phyloP scores from a whole-genome alignment of 2,888 invertebrate species.

The Mythimna pallens region DNA sequence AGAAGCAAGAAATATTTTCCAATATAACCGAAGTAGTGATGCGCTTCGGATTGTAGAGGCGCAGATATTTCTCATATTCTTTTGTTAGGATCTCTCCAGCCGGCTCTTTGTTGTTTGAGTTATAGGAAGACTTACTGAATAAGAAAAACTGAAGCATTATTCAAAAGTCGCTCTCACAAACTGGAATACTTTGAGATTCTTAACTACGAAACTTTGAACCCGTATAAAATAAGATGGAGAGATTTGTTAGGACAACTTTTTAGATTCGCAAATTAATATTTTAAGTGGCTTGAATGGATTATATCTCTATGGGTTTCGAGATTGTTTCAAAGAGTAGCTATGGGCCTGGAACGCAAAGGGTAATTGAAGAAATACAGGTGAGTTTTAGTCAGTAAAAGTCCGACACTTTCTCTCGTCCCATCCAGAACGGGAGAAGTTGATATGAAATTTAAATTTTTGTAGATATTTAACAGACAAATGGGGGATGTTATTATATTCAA shows the following conservation, averaged over 20 bases:
- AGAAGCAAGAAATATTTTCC: constrained; percentile 84
- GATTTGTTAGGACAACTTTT: constrained; percentile 64
- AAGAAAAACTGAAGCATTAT: constrained; percentile 84
- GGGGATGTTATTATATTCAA: too few relatives aligned
- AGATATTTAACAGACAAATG: too few relatives aligned
- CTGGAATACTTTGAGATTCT: constrained; percentile 71
- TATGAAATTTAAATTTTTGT: too few relatives aligned
- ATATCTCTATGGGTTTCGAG: background rate
- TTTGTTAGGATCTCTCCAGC: constrained; percentile 84
- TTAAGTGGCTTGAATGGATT: constrained; percentile 1
- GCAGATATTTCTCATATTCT: constrained; percentile 88
- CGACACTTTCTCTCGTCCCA: too few relatives aligned
- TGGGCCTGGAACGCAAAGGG: too few relatives aligned
- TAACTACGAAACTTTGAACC: constrained; percentile 73
- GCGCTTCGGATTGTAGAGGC: constrained; percentile 83
- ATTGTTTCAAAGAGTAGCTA: too few relatives aligned
- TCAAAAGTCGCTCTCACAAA: constrained; percentile 74
- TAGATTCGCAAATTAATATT: constrained; percentile 43
- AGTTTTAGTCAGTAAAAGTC: too few relatives aligned
- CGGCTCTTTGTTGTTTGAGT: constrained; percentile 86
- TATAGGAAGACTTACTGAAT: constrained; percentile 82
- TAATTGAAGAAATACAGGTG: too few relatives aligned
- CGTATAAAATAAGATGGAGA: constrained; percentile 57
- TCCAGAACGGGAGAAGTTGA: too few relatives aligned
- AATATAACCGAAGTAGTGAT: constrained; percentile 84